phyloP scores from a whole-genome alignment of 2,113 vertebrate species.

The Shinisaurus crocodilurus region DNA sequence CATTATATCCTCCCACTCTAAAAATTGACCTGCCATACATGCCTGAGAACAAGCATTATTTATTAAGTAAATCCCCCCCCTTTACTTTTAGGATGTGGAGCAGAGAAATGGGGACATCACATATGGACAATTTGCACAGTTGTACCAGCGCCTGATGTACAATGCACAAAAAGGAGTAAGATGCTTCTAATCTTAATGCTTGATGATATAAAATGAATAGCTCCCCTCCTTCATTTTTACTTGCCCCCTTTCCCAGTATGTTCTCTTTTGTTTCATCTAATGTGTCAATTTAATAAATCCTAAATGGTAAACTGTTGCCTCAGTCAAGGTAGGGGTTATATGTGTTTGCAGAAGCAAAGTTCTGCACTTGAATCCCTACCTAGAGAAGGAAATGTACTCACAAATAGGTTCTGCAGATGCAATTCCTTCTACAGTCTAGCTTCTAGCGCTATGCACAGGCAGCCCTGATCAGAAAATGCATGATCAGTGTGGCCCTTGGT shows the following conservation, averaged over 20 bases:
- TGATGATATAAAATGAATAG: background rate
- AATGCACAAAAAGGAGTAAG: constrained; percentile 94
- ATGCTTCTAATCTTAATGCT: constrained; percentile 31
- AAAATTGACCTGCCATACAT: background rate
- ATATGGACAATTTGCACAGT: constrained; percentile 93
- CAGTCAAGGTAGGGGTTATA: background rate
- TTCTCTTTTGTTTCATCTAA: background rate
- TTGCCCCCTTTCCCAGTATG: background rate
- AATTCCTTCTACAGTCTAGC: too few relatives aligned
- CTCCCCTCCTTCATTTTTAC: background rate
- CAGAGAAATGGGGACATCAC: constrained; percentile 92
- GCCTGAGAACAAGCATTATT: background rate
- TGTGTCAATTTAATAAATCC: background rate
- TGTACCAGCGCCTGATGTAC: constrained; percentile 97
- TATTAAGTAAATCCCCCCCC: background rate
- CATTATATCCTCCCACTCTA: background rate
- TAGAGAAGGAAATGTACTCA: background rate
- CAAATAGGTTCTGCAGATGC: background rate
- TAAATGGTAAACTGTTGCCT: background rate
- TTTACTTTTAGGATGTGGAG: constrained; percentile 87
- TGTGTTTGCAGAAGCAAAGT: background rate
- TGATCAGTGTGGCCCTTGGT: background rate
- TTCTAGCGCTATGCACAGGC: background rate
- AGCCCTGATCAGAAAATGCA: background rate
- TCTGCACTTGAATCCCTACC: background rate